Evolutionary conservation across 2,888 invertebrate species (phyloP).

Genomic region (Himalopsyche tibetana): DNA sequence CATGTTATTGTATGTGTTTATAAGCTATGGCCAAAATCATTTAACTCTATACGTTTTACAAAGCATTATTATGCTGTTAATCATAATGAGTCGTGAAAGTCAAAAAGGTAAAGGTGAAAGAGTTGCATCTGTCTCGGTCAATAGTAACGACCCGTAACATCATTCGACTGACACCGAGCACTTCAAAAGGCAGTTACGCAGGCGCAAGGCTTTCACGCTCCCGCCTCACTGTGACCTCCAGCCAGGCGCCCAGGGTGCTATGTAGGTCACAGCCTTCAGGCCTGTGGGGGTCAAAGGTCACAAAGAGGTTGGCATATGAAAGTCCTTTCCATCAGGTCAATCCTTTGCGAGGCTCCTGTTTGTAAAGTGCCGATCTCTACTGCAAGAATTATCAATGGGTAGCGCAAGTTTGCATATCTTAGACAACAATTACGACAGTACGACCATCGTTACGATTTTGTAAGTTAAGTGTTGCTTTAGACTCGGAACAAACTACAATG

Average conservation of each 20-base stretch:
- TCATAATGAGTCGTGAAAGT: background rate
- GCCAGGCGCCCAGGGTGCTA: slow-evolving; percentile 68
- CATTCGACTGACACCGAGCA: slow-evolving; percentile 11
- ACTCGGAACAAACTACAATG: too few relatives aligned
- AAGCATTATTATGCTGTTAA: too few relatives aligned
- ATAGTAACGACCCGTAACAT: slow-evolving; percentile 43
- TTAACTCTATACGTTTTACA: too few relatives aligned
- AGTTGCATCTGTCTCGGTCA: slow-evolving; percentile 37
- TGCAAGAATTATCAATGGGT: too few relatives aligned
- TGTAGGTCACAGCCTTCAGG: slow-evolving; percentile 77
- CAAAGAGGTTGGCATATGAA: slow-evolving; percentile 70
- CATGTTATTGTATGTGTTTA: too few relatives aligned
- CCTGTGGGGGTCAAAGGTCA: slow-evolving; percentile 77
- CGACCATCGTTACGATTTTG: too few relatives aligned
- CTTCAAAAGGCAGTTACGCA: slow-evolving; percentile 37
- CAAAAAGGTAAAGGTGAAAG: background rate
- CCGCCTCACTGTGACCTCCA: slow-evolving; percentile 39
- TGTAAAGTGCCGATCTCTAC: background rate
- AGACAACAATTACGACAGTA: too few relatives aligned
- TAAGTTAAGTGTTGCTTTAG: too few relatives aligned
- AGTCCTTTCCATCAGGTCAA: slow-evolving; percentile 24
- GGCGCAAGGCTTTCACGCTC: slow-evolving; percentile 45
- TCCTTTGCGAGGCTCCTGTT: background rate
- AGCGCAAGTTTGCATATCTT: too few relatives aligned
- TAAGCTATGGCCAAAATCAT: too few relatives aligned